Base-by-base conservation (phyloP, 2,113 vertebrate species). In the Zosterops borbonicus region DNA sequence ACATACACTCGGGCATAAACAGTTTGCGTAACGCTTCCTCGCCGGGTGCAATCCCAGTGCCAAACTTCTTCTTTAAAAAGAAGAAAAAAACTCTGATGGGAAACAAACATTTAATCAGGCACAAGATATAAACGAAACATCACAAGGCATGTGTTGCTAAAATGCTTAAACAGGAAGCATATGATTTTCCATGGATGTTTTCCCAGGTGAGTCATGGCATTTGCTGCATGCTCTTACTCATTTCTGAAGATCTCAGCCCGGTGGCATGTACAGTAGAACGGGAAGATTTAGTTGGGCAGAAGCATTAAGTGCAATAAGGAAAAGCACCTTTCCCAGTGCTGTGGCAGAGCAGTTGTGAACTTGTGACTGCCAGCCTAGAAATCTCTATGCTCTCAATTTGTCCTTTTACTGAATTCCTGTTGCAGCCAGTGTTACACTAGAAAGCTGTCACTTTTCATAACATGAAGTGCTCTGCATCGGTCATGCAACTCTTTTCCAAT, bases 201-300 rank as follows among this genome's bases (percentile, higher is more conserved):
- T 92, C 84, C 87, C 96, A 98, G 97, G 97, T 98, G 98, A 98
- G 96, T 98, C 98, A 98, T 93, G 67, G 46, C 65, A 56, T 78
- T 84, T 27, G 12, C 52, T 70, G 82, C 96, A 29, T 50, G 91
- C 93, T 92, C 94, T 93, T 94, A 78, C 92, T 97, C 97, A 94
- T 88, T 91, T 42, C 92, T 53, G 88, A 93, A 87, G 90, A 63
- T 87, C 96, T 82, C 53, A 7, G 76, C 28, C 59, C 22, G 3
- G 69, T 76, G 79, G 60, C 77, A 33, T 37, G 68, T 79, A 42
- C 50, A 23, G 74, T 47, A 4, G 64, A 35, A 53, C 8, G n/a
- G 56, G 53, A 91, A 55, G 56, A 24, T 63, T 83, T 37, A 68
- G 23, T 60, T 74, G 53, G 80, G 50, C 56, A 77, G 88, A 93